Evolutionary conservation across 1,140 invertebrate genomes (phyloP), one percentile per base, ranked within the genome.

Genomic region (Bombyx mori): DNA sequence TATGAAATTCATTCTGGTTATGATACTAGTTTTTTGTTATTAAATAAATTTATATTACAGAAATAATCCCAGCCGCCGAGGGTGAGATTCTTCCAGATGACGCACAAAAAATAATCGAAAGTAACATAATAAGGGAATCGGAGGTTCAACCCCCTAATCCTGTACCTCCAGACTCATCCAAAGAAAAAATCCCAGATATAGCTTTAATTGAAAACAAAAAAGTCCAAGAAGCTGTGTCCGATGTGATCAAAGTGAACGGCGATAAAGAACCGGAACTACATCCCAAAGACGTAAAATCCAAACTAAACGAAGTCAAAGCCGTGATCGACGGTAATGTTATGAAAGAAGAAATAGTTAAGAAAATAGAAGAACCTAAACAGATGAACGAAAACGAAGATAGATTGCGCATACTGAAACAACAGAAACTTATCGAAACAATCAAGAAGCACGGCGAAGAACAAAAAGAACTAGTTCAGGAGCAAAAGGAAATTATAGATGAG

Each of bases 361-460:
- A 65, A 56, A 54, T 44, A 2, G 42, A 49, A n/a, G 22, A 56
- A 47, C 12, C 46, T 42, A n/a, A 35, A 42, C 58, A 53, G 8
- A 8, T 8, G 26, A 10, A 22, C 22, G 62, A 57, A 1, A 64
- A 65, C 54, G 70, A 69, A 56, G 68, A 68, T 43, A 68, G 66
- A 60, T 60, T 63, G 9, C 61, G 73, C 12, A 61, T 67, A 54
- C 65, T 57, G 8, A 66, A 71, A 51, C 63, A 73, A 64, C 55
- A 91, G 62, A 73, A 90, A 65, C 67, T 91, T 0, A 87, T 87
- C 52, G 88, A 90, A 67, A 90, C 89, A 44, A 82, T 91, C 22
- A 90, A 91, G 69, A 88, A 89, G 62, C 88, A 91, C 51, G 88
- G 89, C 26, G 75, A 89, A 65, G 89, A 91, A 68, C 89, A 90